These are phyloP conservation scores for Brachionus rotundiformis DNA, from an alignment of 1,140 invertebrate species.

Conservation along the genomic window DNA sequence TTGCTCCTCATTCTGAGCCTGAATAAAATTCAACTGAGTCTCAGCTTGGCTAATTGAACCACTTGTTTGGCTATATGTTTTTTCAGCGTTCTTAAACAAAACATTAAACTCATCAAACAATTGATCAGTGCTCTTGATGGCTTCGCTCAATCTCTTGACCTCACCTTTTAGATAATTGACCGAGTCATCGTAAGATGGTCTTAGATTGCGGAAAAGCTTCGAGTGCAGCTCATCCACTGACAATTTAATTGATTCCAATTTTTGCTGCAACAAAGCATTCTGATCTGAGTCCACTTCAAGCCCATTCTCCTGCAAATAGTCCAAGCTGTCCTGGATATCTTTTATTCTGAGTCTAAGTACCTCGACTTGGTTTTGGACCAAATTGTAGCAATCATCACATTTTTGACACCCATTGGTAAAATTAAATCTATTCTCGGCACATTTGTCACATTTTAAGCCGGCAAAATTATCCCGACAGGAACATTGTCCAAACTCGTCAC, in stretches of 20 bases:
- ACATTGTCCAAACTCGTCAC: conserved; percentile 78
- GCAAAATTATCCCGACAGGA: conserved; percentile 81
- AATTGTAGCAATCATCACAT: conserved; percentile 52
- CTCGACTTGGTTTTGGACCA: conserved; percentile 25
- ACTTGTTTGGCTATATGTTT: conserved; percentile 38
- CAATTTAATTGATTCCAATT: neutral
- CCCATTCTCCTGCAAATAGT: neutral
- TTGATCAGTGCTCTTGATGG: conserved; percentile 24
- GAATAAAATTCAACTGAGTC: conserved; percentile 48
- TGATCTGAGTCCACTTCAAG: neutral
- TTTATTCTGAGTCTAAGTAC: conserved; percentile 5
- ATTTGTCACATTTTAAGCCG: conserved; percentile 79
- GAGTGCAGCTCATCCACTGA: neutral
- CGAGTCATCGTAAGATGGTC: neutral
- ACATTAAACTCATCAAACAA: conserved; percentile 29
- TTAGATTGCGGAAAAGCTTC: conserved; percentile 26
- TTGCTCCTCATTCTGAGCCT: neutral
- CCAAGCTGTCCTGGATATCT: neutral
- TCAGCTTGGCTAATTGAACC: neutral
- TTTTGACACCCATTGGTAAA: conserved; percentile 60
- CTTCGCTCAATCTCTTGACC: neutral
- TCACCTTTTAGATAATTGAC: conserved; percentile 17
- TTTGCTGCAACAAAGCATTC: conserved; percentile 4
- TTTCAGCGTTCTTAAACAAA: conserved; percentile 24
- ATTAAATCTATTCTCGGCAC: conserved; percentile 70